These are phyloP conservation scores for Aleiodes leptofemur DNA, from an alignment of 2,888 invertebrate genomes.

Conservation along the genomic window DNA sequence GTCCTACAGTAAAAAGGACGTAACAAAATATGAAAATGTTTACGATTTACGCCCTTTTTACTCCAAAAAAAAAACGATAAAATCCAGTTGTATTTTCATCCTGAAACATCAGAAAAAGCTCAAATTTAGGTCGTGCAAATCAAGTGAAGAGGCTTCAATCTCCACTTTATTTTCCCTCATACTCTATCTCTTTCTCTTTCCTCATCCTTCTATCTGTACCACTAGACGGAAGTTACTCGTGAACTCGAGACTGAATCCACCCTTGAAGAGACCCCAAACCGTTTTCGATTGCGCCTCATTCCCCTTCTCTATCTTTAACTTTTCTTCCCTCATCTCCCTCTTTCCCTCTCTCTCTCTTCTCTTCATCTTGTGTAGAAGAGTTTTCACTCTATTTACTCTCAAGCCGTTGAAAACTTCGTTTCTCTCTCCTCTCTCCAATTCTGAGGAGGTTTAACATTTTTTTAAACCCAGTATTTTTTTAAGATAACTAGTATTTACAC, in stretches of 20 bases:
- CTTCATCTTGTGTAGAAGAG: not conserved
- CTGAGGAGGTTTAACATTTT: not conserved
- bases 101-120: too few relatives aligned
- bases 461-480: conserved; percentile 7
- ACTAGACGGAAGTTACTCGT: conserved; percentile 32
- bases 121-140: conserved; percentile 16
- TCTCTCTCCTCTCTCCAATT: not conserved
- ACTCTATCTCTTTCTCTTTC: conserved; percentile 5
- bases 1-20: too few relatives aligned
- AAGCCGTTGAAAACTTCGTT: not conserved
- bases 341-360: conserved; percentile 31
- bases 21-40: too few relatives aligned
- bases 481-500: conserved; percentile 15
- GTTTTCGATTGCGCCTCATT: conserved; percentile 22
- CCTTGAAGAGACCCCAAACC: conserved; percentile 42
- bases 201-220: not conserved
- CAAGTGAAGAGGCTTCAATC: not conserved
- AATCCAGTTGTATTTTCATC: too few relatives aligned
- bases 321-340: conserved; percentile 27
- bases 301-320: not conserved
- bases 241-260: conserved; percentile 38
- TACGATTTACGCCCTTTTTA: too few relatives aligned
- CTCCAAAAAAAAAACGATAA: too few relatives aligned
- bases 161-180: not conserved
- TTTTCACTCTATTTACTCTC: conserved; percentile 25